Evolutionary conservation across 2,888 invertebrate genomes (phyloP), one percentile per base, ranked within the genome.

Genomic region (Microlaimidae sp.): DNA sequence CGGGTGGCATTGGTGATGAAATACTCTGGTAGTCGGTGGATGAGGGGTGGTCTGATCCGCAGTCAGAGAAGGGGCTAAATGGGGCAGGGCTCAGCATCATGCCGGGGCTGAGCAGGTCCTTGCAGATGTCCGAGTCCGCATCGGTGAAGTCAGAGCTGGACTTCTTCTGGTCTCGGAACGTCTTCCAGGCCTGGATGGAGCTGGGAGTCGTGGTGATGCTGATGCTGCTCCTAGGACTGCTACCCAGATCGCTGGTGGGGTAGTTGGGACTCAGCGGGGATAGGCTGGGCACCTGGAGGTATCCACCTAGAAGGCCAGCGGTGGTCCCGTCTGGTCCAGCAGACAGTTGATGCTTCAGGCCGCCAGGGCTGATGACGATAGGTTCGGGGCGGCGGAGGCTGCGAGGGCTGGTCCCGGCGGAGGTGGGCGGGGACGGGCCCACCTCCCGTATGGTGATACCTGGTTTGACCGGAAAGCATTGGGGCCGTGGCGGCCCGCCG

Each of bases 161-260:
- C 46, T 58, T 56, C n/a, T 49, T 28, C 45, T 57, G 56, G 26
- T 66, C 64, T 7, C 66, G 56, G 55, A 64, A 66, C 2, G 58
- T 60, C 28, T 59, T 64, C 66, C 65, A 66, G 29, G 57, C 54
- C 1, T 65, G 62, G 26, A 57, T 55, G 2, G 66, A 62, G 2
- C 63, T 61, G 3, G 52, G 56, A 17, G 58, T 56, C 2, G 60
- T 52, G 2, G 60, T 59, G 21, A 62, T 57, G 47, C 59, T 59
- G 29, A 62, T 61, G 5, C 64, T 64, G 47, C 57, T 57, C 25
- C 66, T 52, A 1, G 67, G 68, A 38, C 59, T 59, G 28, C 63
- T 63, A 28, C 68, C 68, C 25, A 68, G 57, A 49, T 68, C 68
- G 10, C 62, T 62, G 5, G 68, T 68, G 4, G 67, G 63, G 53